These are phyloP conservation scores for Trichomycterus rosablanca DNA, from an alignment of 2,113 vertebrate species.

Conservation along the genomic window DNA sequence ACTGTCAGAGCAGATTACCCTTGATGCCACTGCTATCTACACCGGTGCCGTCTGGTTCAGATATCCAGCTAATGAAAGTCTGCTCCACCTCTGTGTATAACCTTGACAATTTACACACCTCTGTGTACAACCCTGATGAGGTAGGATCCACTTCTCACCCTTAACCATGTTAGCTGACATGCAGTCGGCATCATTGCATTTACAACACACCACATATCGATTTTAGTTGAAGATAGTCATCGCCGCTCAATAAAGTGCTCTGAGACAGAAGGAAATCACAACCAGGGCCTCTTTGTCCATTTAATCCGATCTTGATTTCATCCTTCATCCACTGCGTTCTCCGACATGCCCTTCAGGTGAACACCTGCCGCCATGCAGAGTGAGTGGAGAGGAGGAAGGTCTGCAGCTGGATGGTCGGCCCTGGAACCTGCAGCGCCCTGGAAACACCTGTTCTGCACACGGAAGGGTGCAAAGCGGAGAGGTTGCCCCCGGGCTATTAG, in stretches of 20 bases:
- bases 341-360: conserved; percentile 14
- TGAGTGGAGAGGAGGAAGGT: neutral
- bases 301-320: conserved; percentile 20
- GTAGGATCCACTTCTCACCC: conserved; percentile 12
- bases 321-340: neutral
- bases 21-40: conserved; percentile 4
- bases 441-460: conserved; percentile 27
- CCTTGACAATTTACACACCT: conserved; percentile 20
- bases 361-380: conserved; percentile 16
- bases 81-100: conserved; percentile 14
- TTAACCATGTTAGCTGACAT: conserved; percentile 21
- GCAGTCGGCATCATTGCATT: conserved; percentile 19
- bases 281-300: conserved; percentile 1
- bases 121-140: conserved; percentile 31
- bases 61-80: conserved; percentile 21
- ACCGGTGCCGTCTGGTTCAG: neutral
- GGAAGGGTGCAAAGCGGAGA: neutral
- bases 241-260: conserved; percentile 34
- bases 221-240: conserved; percentile 20
- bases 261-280: no score
- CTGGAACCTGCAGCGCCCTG: conserved; percentile 13
- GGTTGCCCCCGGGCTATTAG: conserved; percentile 1
- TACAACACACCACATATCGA: conserved; percentile 33
- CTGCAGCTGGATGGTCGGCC: conserved; percentile 26
- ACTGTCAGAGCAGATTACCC: conserved; percentile 24